Evolutionary conservation across 2,797 vertebrate genomes (phyloP).

Genomic region (Peromyscus attwateri): DNA sequence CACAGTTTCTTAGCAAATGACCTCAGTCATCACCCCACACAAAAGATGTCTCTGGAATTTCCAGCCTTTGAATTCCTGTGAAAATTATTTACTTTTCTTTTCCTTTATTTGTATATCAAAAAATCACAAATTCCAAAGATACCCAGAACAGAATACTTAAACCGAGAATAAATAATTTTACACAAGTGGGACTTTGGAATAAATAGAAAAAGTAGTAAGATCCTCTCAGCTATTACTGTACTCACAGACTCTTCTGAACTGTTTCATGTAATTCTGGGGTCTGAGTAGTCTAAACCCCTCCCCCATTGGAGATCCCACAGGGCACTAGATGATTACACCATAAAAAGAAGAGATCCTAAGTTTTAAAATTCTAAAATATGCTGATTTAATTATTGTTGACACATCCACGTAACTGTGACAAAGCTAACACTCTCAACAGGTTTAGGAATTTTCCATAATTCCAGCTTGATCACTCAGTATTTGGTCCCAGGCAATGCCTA

Average conservation of each 20-base stretch:
- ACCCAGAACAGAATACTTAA: conserved; percentile 66
- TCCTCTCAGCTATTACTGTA: conserved; percentile 35
- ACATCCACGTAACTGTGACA: neutral
- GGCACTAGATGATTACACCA: neutral
- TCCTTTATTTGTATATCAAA: conserved; percentile 69
- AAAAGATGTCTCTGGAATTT: neutral
- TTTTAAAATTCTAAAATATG: conserved; percentile 60
- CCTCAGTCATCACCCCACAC: conserved; percentile 44
- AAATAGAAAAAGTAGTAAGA: conserved; percentile 8
- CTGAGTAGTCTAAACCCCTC: conserved; percentile 51
- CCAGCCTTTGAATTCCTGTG: conserved; percentile 16
- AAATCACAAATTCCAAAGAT: conserved; percentile 67
- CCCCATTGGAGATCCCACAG: neutral
- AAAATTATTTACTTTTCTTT: conserved; percentile 70
- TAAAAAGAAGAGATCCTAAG: neutral
- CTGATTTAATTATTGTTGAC: conserved; percentile 32
- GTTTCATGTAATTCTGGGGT: conserved; percentile 31
- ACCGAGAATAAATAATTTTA: conserved; percentile 78
- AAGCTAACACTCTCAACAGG: conserved; percentile 52
- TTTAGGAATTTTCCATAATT: conserved; percentile 13
- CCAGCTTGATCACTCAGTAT: neutral
- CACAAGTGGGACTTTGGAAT: conserved; percentile 57
- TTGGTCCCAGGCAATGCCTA: neutral
- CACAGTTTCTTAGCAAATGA: conserved; percentile 62
- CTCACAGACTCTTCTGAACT: conserved; percentile 7